phyloP scores from a whole-genome alignment of 2,797 vertebrate genomes.

The Oceanodroma leucorhoa region DNA sequence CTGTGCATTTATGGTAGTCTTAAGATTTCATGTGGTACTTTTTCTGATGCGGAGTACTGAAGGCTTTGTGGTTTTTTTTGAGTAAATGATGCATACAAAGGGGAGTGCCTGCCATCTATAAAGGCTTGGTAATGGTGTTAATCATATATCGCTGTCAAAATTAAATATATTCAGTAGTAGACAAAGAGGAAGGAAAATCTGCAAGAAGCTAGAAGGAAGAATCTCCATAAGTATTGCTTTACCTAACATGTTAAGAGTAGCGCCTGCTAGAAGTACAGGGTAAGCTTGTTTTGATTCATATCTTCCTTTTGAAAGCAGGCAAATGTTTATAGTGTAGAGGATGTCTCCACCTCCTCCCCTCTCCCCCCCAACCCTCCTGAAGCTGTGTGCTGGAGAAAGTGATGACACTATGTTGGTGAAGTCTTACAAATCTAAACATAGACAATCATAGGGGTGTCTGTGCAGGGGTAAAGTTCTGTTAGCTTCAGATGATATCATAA shows the following conservation, averaged over 20 bases:
- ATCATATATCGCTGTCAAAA: neutral
- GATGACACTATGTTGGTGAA: neutral
- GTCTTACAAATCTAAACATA: neutral
- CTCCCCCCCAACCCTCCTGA: no score
- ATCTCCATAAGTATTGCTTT: neutral
- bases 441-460: slow-evolving; percentile 25
- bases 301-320: slow-evolving; percentile 7
- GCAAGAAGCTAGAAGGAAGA: neutral
- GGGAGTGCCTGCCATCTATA: neutral
- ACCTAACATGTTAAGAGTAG: neutral
- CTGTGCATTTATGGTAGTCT: neutral
- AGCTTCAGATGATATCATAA: neutral
- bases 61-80: neutral
- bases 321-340: neutral
- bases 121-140: neutral
- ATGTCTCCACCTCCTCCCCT: neutral
- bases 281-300: slow-evolving; percentile 22
- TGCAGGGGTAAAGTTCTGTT: neutral
- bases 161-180: neutral
- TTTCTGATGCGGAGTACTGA: neutral
- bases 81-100: neutral
- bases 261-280: slow-evolving; percentile 9
- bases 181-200: neutral
- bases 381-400: neutral
- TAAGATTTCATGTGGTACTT: neutral